Evolutionary conservation across 1,140 invertebrate species (phyloP).

Genomic region (Pseudoatta argentina): DNA sequence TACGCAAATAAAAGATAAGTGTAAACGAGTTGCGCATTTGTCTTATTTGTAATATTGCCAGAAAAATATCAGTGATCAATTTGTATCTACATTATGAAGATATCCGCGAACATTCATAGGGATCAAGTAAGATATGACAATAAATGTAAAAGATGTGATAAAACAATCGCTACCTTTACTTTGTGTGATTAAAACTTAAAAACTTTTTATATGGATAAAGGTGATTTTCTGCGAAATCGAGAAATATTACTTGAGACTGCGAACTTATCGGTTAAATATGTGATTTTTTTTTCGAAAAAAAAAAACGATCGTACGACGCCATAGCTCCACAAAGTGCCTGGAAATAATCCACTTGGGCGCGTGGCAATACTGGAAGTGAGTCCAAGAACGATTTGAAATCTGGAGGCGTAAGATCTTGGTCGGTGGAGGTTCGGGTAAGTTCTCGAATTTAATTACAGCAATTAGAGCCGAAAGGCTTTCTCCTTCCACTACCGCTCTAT

Average conservation of each 20-base stretch:
- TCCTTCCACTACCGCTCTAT: slow-evolving; percentile 58
- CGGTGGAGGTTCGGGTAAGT: slow-evolving; percentile 81
- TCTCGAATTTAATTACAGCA: slow-evolving; percentile 84
- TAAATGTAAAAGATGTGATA: neutral
- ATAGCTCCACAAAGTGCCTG: slow-evolving; percentile 55
- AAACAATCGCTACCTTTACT: neutral
- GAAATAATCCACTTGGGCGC: slow-evolving; percentile 69
- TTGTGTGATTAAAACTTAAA: neutral
- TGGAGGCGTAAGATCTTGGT: slow-evolving; percentile 72
- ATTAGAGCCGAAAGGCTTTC: slow-evolving; percentile 82
- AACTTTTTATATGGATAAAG: neutral
- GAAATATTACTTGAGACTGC: neutral
- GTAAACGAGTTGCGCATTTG: neutral
- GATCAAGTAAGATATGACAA: neutral
- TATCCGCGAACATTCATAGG: neutral
- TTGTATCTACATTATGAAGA: neutral
- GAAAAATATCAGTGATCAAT: neutral
- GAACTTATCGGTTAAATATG: slow-evolving; percentile 54
- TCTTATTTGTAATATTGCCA: neutral
- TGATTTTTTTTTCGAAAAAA: slow-evolving; percentile 26
- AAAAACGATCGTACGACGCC: slow-evolving; percentile 46
- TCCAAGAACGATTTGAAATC: slow-evolving; percentile 64
- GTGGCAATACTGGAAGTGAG: slow-evolving; percentile 50
- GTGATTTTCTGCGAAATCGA: neutral
- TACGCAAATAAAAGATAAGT: neutral